phyloP scores from a whole-genome alignment of 2,113 vertebrate species.

The Serilophus lunatus region DNA sequence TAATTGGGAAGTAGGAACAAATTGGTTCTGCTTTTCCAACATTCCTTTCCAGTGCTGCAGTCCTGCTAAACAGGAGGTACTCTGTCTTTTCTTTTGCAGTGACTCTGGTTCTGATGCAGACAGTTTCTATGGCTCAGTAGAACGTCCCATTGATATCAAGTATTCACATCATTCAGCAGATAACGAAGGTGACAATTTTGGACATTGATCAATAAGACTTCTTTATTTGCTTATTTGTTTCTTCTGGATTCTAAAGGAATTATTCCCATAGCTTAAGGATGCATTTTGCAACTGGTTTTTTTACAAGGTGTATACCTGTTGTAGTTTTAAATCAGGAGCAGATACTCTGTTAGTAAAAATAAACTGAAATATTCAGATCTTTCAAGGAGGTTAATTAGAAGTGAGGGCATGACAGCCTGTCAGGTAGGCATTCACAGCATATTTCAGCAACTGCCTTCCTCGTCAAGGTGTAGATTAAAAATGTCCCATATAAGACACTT shows the following conservation, averaged over 20 bases:
- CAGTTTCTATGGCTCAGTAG: slow-evolving; percentile 90
- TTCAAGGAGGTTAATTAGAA: background rate
- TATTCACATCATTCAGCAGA: slow-evolving; percentile 76
- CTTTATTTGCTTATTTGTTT: background rate
- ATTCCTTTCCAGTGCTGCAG: background rate
- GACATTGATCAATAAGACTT: background rate
- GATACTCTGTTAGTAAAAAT: background rate
- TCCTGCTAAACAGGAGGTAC: background rate
- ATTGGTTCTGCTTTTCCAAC: background rate
- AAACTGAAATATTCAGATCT: background rate
- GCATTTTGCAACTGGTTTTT: background rate
- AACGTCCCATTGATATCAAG: slow-evolving; percentile 85
- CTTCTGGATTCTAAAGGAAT: background rate
- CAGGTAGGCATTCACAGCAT: background rate
- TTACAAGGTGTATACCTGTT: background rate
- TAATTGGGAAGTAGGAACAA: background rate
- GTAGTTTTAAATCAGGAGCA: background rate
- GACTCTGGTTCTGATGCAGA: slow-evolving; percentile 88
- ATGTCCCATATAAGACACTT: background rate
- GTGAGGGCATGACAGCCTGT: background rate
- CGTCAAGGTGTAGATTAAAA: background rate
- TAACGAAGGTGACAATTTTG: slow-evolving; percentile 74
- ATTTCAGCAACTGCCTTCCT: background rate
- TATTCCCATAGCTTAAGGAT: background rate
- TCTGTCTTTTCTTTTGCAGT: slow-evolving; percentile 61